These are phyloP conservation scores for Lepidocyrtinus sp. DNA, from an alignment of 2,888 invertebrate species.

Conservation along the genomic window DNA sequence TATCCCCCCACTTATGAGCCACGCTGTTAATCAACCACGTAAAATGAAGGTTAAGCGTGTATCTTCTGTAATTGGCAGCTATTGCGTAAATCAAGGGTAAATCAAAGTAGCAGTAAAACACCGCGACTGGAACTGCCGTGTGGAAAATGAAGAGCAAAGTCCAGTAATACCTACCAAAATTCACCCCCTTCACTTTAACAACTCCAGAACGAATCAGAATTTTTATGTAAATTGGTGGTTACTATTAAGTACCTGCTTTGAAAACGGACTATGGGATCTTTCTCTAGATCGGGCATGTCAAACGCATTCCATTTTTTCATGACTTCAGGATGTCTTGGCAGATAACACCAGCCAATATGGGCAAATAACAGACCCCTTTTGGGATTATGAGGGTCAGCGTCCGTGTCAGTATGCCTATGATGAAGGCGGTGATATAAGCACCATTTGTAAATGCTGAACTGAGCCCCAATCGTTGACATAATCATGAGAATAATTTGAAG, in stretches of 20 bases:
- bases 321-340: conserved; percentile 91
- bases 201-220: neutral
- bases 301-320: conserved; percentile 87
- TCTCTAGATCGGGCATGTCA: conserved; percentile 85
- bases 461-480: neutral
- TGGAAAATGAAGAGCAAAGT: neutral
- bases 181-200: neutral
- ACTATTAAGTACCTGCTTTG: conserved; percentile 82
- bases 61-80: conserved; percentile 74
- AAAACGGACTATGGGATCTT: conserved; percentile 83
- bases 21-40: conserved; percentile 95
- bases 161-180: conserved; percentile 62
- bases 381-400: conserved; percentile 94
- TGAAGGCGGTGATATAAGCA: conserved; percentile 83
- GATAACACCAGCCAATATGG: conserved; percentile 94
- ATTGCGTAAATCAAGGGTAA: conserved; percentile 71
- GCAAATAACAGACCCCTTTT: conserved; percentile 95
- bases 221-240: neutral
- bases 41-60: conserved; percentile 87
- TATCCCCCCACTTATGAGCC: conserved; percentile 88
- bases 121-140: conserved; percentile 74
- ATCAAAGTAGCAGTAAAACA: neutral
- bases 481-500: neutral
- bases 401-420: conserved; percentile 93
- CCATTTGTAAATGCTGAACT: neutral